phyloP scores from a whole-genome alignment of 2,113 vertebrate genomes.

The Pomatostomus ruficeps region DNA sequence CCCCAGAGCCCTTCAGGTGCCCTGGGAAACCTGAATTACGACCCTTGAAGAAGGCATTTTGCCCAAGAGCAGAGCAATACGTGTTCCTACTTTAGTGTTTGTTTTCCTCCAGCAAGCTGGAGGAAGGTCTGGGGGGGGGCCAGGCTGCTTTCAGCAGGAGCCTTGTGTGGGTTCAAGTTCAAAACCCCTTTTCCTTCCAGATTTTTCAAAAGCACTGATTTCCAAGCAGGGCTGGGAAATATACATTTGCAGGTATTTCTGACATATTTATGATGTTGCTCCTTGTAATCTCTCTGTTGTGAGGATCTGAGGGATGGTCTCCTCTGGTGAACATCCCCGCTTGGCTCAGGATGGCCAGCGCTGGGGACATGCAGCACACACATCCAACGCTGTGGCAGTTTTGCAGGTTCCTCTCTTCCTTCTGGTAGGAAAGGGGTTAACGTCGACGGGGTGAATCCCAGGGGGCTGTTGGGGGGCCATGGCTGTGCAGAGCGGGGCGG shows the following conservation, averaged over 20 bases:
- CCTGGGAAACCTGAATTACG: neutral
- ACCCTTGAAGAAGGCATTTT: neutral
- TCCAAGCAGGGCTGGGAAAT: neutral
- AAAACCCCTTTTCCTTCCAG: neutral
- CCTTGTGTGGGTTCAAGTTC: neutral
- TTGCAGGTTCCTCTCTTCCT: neutral
- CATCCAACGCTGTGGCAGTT: fast-evolving
- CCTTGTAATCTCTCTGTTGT: neutral
- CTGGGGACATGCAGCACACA: neutral
- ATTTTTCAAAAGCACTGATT: neutral
- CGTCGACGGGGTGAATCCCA: neutral
- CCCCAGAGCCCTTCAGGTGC: neutral
- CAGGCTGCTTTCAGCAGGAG: neutral
- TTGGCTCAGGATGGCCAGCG: neutral
- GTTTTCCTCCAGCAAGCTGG: neutral
- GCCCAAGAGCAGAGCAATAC: neutral
- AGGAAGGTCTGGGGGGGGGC: neutral
- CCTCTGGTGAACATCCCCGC: fast-evolving
- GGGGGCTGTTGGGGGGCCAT: neutral
- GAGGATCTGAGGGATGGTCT: neutral
- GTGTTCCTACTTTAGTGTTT: neutral
- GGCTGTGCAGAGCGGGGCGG: neutral
- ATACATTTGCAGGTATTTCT: neutral
- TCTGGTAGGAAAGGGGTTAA: neutral
- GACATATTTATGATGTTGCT: neutral